Evolutionary conservation across 2,888 invertebrate genomes (phyloP).

Genomic region (Caradrina clavipalpis): DNA sequence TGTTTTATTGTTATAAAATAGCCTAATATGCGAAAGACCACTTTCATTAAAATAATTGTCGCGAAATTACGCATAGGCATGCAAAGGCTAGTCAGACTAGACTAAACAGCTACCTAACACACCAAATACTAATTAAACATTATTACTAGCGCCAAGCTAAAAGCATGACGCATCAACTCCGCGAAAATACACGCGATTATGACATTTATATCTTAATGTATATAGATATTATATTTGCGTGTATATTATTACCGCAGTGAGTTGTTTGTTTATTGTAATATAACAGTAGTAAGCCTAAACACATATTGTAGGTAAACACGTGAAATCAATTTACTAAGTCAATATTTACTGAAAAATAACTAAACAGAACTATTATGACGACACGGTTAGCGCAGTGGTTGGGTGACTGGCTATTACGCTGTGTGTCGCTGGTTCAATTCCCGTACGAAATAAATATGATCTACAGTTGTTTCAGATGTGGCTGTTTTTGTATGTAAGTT

Average conservation of each 20-base stretch:
- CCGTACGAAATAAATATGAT: no score
- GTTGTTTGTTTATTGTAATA: constrained; percentile 19
- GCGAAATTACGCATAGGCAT: background rate
- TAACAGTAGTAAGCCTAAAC: constrained; percentile 8
- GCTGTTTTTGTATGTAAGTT: no score
- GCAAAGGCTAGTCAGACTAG: constrained; percentile 6
- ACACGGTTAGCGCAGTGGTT: no score
- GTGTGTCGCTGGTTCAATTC: no score
- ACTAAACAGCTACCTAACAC: constrained; percentile 21
- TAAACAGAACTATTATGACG: background rate
- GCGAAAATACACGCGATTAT: constrained; percentile 21
- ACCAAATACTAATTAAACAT: constrained; percentile 38
- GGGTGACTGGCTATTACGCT: no score
- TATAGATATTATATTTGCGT: constrained; percentile 31
- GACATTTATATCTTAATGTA: constrained; percentile 16
- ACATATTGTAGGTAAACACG: constrained; percentile 1
- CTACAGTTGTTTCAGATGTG: no score
- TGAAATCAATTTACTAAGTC: constrained; percentile 29
- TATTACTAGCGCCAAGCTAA: constrained; percentile 11
- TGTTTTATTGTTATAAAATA: background rate
- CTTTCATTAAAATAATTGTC: background rate
- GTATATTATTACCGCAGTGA: constrained; percentile 15
- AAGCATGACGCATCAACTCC: constrained; percentile 31
- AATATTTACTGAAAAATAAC: constrained; percentile 15
- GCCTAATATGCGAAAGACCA: background rate